Percentiles rank a stretch among this genome's conserved stretches.
Conservation (phyloP, 2,113 vertebrate genomes). For the Cryptomyrus ogoouensis region DNA sequence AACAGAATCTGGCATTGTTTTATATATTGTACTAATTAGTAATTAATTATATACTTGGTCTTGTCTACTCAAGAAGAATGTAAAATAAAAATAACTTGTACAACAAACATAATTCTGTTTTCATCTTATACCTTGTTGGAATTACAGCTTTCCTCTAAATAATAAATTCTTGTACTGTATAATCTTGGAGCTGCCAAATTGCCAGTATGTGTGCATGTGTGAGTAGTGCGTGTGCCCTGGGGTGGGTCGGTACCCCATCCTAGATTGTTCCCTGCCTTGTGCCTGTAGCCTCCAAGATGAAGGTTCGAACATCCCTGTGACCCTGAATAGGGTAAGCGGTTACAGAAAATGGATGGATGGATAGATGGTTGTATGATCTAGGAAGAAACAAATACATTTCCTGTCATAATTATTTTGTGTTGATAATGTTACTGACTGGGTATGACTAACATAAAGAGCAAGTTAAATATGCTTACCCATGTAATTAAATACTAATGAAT, state of each 20-base stretch:
- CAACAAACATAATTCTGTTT: background rate
- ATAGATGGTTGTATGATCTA: background rate
- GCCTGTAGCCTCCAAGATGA: background rate
- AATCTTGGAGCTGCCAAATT: background rate
- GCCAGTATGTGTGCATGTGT: background rate
- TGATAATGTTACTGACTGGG: background rate
- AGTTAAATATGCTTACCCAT: background rate
- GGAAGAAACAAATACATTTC: background rate
- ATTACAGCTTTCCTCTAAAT: background rate
- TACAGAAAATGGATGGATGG: background rate
- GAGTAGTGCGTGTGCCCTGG: background rate
- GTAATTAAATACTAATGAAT: background rate
- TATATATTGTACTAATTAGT: background rate
- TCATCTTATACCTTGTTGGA: background rate
- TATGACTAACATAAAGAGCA: background rate
- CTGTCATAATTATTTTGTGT: background rate
- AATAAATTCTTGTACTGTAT: background rate
- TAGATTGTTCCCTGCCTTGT: background rate
- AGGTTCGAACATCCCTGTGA: background rate
- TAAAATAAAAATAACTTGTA: background rate
- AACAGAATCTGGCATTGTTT: background rate
- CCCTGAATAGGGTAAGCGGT: background rate
- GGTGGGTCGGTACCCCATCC: background rate
- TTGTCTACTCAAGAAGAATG: background rate
- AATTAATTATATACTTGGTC: background rate